Evolutionary conservation across 2,888 invertebrate species (phyloP).

Genomic region (Onthophagus sagittarius): DNA sequence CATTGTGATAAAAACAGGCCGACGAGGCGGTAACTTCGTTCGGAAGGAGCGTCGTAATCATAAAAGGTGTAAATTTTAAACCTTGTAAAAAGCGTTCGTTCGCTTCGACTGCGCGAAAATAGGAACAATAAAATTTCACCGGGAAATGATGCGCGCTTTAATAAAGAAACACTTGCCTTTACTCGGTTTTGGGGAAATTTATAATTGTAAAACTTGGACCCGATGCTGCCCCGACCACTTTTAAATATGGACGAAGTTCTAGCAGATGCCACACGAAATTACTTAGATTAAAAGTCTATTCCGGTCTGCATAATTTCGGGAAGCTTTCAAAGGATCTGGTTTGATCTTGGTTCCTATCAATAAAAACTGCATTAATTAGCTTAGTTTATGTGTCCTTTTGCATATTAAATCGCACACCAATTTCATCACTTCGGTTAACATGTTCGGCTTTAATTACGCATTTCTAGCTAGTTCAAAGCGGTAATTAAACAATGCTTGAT

Average conservation of each 20-base stretch:
- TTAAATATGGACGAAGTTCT: neutral
- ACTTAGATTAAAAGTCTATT: neutral
- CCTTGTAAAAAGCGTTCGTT: constrained; percentile 17
- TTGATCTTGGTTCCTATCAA: neutral
- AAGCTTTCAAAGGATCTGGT: neutral
- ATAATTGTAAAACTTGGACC: neutral
- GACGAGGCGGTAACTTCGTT: constrained; percentile 42
- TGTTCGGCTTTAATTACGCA: too few relatives aligned
- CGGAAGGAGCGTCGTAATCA: constrained; percentile 33
- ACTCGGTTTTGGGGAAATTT: neutral
- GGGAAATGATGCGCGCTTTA: neutral
- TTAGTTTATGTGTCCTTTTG: too few relatives aligned
- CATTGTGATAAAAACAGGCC: constrained; percentile 41
- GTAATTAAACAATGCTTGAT: too few relatives aligned
- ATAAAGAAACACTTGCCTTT: neutral
- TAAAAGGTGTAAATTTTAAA: constrained; percentile 37
- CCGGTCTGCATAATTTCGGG: neutral
- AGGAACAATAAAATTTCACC: neutral
- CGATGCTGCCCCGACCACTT: neutral
- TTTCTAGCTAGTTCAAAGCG: too few relatives aligned
- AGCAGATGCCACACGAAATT: neutral
- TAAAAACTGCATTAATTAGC: neutral
- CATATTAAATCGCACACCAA: neutral
- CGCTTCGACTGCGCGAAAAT: neutral
- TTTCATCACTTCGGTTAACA: too few relatives aligned